phyloP scores from a whole-genome alignment of 2,888 invertebrate species.

The Plusia festucae region DNA sequence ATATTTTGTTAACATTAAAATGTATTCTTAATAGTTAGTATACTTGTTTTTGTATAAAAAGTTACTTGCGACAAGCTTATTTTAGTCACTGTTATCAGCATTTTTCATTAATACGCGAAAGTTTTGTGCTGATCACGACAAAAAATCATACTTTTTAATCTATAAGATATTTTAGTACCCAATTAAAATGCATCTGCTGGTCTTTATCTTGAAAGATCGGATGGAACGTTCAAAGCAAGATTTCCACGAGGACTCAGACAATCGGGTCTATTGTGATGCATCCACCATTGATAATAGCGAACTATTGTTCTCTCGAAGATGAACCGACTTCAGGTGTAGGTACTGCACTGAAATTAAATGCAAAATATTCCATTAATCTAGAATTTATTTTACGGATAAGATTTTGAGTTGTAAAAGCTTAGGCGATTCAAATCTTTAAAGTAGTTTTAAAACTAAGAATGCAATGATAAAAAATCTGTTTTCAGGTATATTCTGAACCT shows the following conservation, averaged over 20 bases:
- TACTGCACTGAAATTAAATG: conserved; percentile 30
- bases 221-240: conserved; percentile 39
- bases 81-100: no score
- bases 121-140: background rate
- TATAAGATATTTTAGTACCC: background rate
- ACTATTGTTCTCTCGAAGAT: conserved; percentile 35
- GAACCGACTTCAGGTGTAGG: conserved; percentile 28
- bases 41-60: no score
- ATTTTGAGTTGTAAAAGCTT: no score
- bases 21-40: no score
- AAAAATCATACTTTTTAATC: background rate
- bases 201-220: conserved; percentile 23
- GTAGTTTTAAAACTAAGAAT: no score
- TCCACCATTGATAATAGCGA: conserved; percentile 36
- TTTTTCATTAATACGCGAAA: background rate
- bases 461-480: no score
- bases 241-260: conserved; percentile 40
- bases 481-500: no score
- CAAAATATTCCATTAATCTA: conserved; percentile 40
- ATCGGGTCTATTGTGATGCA: conserved; percentile 39
- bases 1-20: no score
- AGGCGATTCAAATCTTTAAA: background rate
- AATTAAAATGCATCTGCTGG: conserved; percentile 9
- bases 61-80: no score
- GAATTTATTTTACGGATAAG: background rate